Conservation (phyloP, 2,888 invertebrate species). For the Eupithecia exiguata region DNA sequence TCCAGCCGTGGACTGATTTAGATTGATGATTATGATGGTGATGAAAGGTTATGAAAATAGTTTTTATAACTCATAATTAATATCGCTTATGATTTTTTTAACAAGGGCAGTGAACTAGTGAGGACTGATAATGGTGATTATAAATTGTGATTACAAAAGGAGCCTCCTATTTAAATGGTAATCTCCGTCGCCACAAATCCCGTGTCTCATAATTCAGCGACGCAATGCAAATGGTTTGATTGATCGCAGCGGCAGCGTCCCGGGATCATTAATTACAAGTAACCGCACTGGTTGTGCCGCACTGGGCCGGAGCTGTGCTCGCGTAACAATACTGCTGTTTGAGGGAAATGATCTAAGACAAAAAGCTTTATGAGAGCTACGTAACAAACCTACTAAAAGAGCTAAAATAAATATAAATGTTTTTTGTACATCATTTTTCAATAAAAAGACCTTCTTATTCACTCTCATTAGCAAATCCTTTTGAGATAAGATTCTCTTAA, state of each 20-base stretch:
- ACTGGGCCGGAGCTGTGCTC: constrained; percentile 28
- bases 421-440: neutral
- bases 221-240: constrained; percentile 25
- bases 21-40: too few species aligned
- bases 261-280: constrained; percentile 30
- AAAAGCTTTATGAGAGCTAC: constrained; percentile 5
- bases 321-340: neutral
- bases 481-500: neutral
- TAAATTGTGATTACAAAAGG: too few species aligned
- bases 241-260: constrained; percentile 26
- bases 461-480: neutral
- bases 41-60: too few species aligned
- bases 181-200: constrained; percentile 13
- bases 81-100: too few species aligned
- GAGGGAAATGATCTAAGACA: constrained; percentile 15
- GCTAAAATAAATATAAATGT: neutral
- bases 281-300: constrained; percentile 30
- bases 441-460: neutral
- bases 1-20: too few species aligned
- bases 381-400: neutral
- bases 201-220: constrained; percentile 3
- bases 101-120: too few species aligned
- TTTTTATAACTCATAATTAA: too few species aligned
- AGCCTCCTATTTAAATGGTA: neutral
- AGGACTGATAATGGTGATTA: too few species aligned